These are phyloP conservation scores for Arctia plantaginis DNA, from an alignment of 2,888 invertebrate species.

Conservation along the genomic window DNA sequence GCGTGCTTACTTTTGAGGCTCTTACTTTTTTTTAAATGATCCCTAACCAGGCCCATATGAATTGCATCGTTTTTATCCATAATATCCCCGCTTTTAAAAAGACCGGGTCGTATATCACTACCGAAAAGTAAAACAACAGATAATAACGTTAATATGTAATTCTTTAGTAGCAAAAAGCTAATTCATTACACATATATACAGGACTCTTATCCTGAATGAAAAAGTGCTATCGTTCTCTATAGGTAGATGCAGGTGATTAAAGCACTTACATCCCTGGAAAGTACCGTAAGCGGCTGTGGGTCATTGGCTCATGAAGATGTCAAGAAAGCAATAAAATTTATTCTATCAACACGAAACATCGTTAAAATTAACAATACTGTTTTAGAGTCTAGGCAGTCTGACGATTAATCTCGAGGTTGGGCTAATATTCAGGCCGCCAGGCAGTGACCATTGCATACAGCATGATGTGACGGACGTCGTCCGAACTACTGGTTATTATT, in stretches of 20 bases:
- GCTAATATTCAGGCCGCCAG: conserved; percentile 30
- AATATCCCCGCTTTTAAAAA: conserved; percentile 33
- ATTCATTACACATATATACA: neutral
- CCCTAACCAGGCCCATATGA: conserved; percentile 42
- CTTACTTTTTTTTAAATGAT: conserved; percentile 46
- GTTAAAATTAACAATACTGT: conserved; percentile 67
- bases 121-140: neutral
- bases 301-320: conserved; percentile 80
- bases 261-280: conserved; percentile 55
- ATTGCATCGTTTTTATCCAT: neutral
- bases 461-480: conserved; percentile 11
- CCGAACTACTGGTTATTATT: neutral
- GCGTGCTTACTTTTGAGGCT: conserved; percentile 48
- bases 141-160: neutral
- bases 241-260: conserved; percentile 66
- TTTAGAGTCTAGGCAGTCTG: conserved; percentile 52
- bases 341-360: conserved; percentile 65
- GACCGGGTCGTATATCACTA: neutral
- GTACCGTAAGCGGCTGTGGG: conserved; percentile 78
- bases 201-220: neutral
- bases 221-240: conserved; percentile 11
- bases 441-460: conserved; percentile 30
- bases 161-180: neutral
- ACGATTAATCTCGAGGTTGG: conserved; percentile 48
- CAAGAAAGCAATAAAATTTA: conserved; percentile 74